These are phyloP conservation scores for Numenius phaeopus DNA, from an alignment of 2,797 vertebrate genomes.

Conservation along the genomic window DNA sequence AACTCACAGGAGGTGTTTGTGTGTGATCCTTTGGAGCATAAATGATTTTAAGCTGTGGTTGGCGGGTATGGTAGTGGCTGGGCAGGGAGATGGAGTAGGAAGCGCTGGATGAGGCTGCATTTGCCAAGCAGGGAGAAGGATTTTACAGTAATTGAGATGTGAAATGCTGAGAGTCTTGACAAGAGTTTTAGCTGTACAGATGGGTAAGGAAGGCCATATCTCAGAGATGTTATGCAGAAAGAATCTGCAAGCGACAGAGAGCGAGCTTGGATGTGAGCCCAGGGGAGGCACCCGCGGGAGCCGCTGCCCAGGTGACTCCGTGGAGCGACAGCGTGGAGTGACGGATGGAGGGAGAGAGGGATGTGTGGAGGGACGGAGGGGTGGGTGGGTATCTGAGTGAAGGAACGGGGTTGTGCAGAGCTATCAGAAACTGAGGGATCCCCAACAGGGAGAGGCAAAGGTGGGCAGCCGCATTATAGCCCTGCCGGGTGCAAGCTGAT, in stretches of 20 bases:
- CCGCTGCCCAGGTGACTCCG: conserved; percentile 61
- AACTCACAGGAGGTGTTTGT: conserved; percentile 51
- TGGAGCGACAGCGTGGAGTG: background rate
- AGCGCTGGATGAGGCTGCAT: conserved; percentile 61
- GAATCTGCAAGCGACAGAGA: conserved; percentile 69
- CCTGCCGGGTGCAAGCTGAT: background rate
- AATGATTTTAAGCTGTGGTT: conserved; percentile 71
- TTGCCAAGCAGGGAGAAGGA: conserved; percentile 73
- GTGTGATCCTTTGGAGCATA: conserved; percentile 55
- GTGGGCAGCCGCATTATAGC: background rate
- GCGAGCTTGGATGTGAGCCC: conserved; percentile 56
- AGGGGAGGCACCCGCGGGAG: conserved; percentile 49
- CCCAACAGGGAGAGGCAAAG: background rate
- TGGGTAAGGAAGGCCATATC: conserved; percentile 75
- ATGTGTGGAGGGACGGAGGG: background rate
- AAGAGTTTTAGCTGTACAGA: conserved; percentile 77
- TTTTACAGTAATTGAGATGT: conserved; percentile 76
- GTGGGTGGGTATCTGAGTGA: background rate
- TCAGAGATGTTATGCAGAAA: conserved; percentile 70
- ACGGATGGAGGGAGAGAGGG: background rate
- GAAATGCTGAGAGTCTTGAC: conserved; percentile 74
- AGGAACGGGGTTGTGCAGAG: background rate
- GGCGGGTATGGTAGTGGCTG: conserved; percentile 52
- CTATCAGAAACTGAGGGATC: background rate
- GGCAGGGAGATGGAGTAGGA: conserved; percentile 63